Evolutionary conservation across 2,797 vertebrate species (phyloP).

Genomic region (Spea hammondii): DNA sequence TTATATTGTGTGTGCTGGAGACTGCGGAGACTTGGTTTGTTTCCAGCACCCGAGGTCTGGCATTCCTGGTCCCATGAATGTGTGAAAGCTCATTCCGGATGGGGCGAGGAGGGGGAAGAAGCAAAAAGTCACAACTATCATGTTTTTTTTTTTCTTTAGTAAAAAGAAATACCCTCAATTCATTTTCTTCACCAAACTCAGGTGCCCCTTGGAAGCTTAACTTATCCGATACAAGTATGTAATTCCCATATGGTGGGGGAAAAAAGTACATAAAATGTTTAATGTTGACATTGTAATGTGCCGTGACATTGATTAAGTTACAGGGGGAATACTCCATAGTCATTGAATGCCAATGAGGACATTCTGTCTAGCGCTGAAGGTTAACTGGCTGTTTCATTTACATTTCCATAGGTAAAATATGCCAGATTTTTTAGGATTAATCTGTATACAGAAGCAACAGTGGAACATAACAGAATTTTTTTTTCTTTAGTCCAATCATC

Average conservation of each 20-base stretch:
- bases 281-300: too few relatives aligned
- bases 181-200: not conserved
- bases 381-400: too few relatives aligned
- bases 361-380: too few relatives aligned
- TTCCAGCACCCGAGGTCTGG: conserved; percentile 34
- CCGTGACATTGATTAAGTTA: too few relatives aligned
- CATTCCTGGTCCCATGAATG: conserved; percentile 23
- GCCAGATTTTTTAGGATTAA: too few relatives aligned
- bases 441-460: too few relatives aligned
- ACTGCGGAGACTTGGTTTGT: conserved; percentile 19
- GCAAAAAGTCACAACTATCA: conserved; percentile 10
- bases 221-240: not conserved
- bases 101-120: not conserved
- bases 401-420: too few relatives aligned
- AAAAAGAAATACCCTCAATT: not conserved
- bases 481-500: too few relatives aligned
- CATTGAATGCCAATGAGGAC: too few relatives aligned
- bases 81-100: conserved; percentile 14
- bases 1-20: conserved; percentile 19
- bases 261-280: too few relatives aligned
- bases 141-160: not conserved
- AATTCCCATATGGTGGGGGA: not conserved
- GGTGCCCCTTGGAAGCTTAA: not conserved
- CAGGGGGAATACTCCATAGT: too few relatives aligned
- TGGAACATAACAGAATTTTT: too few relatives aligned